phyloP scores from a whole-genome alignment of 2,113 vertebrate genomes.

The Perccottus glenii region DNA sequence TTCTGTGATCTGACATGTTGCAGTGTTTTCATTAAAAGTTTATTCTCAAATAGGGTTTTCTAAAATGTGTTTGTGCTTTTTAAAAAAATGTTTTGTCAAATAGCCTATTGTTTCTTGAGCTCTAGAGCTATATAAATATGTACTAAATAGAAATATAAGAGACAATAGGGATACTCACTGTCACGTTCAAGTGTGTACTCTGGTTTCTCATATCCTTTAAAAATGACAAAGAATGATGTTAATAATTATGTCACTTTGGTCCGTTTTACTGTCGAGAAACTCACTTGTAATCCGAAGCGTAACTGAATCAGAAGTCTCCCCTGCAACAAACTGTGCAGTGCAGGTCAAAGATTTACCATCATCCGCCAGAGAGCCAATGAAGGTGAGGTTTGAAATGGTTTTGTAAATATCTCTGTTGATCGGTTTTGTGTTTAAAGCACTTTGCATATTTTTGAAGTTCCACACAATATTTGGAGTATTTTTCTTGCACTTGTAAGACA shows the following conservation, averaged over 20 bases:
- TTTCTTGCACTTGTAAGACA: conserved; percentile 57
- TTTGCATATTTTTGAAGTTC: conserved; percentile 64
- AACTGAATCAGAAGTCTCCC: conserved; percentile 39
- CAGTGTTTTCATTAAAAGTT: no score
- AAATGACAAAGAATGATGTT: not conserved
- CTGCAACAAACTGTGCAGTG: conserved; percentile 39
- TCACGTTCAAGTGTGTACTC: conserved; percentile 10
- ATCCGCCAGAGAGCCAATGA: conserved; percentile 56
- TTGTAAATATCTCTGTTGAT: not conserved
- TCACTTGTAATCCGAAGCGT: conserved; percentile 55
- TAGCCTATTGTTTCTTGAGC: not conserved
- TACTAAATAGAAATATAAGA: not conserved
- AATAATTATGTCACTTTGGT: not conserved
- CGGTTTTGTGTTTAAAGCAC: not conserved
- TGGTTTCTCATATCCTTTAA: conserved; percentile 44
- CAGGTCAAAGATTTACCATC: conserved; percentile 59
- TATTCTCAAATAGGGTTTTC: no score
- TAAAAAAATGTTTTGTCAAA: not conserved
- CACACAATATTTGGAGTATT: conserved; percentile 51
- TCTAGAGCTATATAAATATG: not conserved
- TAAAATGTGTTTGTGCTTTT: no score
- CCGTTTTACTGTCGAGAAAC: conserved; percentile 16
- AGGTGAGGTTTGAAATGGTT: conserved; percentile 56
- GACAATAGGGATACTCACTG: conserved; percentile 12
- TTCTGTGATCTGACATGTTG: no score